These are phyloP conservation scores for Lymantria dispar DNA, from an alignment of 2,888 invertebrate genomes.

Conservation along the genomic window DNA sequence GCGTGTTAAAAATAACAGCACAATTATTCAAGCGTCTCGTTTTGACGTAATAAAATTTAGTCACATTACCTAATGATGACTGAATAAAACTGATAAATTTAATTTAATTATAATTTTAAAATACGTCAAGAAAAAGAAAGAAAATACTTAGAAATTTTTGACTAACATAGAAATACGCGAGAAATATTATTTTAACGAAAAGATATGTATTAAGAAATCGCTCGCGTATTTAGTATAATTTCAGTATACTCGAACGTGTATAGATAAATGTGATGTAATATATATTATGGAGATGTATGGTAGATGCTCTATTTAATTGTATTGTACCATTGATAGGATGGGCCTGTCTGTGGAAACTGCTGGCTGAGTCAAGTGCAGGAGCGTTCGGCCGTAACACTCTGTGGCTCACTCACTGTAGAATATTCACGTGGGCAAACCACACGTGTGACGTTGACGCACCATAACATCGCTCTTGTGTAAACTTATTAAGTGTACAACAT, in stretches of 20 bases:
- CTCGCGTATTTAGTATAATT: no score
- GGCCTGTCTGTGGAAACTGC: conserved; percentile 51
- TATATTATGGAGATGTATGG: conserved; percentile 17
- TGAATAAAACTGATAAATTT: no score
- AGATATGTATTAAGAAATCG: no score
- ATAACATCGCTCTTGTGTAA: conserved; percentile 39
- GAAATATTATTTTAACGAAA: no score
- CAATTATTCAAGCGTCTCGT: no score
- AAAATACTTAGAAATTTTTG: no score
- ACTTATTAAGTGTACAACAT: conserved; percentile 28
- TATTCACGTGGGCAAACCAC: conserved; percentile 65
- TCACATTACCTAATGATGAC: no score
- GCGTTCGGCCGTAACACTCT: conserved; percentile 69
- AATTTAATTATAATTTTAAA: no score
- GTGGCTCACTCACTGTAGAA: conserved; percentile 56
- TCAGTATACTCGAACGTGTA: neutral
- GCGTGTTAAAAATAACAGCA: no score
- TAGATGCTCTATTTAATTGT: conserved; percentile 58
- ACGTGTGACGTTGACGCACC: conserved; percentile 62
- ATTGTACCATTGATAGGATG: conserved; percentile 63
- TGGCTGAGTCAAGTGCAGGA: conserved; percentile 74
- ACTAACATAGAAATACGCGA: no score
- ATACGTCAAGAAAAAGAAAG: no score
- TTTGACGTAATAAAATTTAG: no score
- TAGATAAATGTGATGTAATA: conserved; percentile 14